Percentiles rank a stretch among this genome's conserved stretches.
phyloP scores from a whole-genome alignment of 2,113 vertebrate species.

The Promerops cafer region DNA sequence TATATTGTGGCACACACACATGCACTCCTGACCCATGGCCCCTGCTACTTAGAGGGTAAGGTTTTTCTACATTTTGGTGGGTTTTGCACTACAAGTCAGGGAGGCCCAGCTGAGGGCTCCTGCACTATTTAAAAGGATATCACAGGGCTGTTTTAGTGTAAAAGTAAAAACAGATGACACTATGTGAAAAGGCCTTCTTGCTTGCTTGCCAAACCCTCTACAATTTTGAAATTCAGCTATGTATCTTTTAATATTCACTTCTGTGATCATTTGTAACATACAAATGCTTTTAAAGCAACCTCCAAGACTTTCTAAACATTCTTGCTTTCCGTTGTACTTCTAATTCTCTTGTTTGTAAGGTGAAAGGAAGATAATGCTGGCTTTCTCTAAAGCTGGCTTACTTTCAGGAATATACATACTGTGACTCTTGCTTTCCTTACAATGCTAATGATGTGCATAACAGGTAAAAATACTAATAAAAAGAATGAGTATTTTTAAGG shows the following conservation, averaged over 20 bases:
- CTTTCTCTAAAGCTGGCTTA: neutral
- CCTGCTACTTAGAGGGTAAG: neutral
- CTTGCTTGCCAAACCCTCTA: constrained; percentile 16
- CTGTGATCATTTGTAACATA: neutral
- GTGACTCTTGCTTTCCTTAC: neutral
- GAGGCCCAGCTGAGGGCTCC: constrained; percentile 38
- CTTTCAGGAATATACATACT: neutral
- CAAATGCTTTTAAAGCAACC: neutral
- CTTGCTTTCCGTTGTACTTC: neutral
- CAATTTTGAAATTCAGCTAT: neutral
- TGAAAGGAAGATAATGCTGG: neutral
- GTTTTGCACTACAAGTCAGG: neutral
- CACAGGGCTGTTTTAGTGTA: neutral
- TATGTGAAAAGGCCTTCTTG: neutral
- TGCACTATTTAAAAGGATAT: constrained; percentile 1
- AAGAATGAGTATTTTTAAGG: neutral
- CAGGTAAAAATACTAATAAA: neutral
- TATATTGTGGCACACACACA: neutral
- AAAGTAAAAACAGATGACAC: constrained; percentile 53
- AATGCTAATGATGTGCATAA: neutral
- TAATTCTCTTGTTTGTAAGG: neutral
- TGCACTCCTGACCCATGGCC: neutral
- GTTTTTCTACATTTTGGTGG: neutral
- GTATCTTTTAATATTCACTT: neutral
- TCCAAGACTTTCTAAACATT: neutral